These are phyloP conservation scores for Dolichallabes microphthalmus DNA, from an alignment of 2,113 vertebrate species.

Conservation along the genomic window DNA sequence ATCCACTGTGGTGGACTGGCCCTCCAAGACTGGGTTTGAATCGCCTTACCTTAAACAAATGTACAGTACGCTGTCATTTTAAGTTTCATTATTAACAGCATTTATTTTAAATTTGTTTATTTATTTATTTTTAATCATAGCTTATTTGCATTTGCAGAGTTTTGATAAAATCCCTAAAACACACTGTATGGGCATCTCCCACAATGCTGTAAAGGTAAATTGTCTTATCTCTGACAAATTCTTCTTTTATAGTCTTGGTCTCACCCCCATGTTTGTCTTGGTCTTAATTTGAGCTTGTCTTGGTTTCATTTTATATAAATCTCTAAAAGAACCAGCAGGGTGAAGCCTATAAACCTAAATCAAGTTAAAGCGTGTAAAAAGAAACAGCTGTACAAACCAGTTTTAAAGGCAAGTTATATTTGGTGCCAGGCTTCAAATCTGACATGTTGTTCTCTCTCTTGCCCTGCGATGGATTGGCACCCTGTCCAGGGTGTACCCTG, in stretches of 20 bases:
- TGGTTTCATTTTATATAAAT: neutral
- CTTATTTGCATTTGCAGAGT: neutral
- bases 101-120: neutral
- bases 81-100: neutral
- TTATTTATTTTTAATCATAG: neutral
- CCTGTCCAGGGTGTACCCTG: too few relatives aligned
- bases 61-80: neutral
- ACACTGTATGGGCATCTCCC: neutral
- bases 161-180: neutral
- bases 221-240: neutral
- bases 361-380: neutral
- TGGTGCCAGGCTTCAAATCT: neutral
- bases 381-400: slow-evolving; percentile 13
- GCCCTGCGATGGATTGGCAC: too few relatives aligned
- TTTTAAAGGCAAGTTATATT: neutral
- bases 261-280: neutral
- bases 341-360: slow-evolving; percentile 15
- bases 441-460: slow-evolving; percentile 13
- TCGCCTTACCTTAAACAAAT: too few relatives aligned
- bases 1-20: too few relatives aligned
- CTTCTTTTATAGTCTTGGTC: neutral
- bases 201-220: neutral
- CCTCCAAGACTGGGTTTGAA: too few relatives aligned
- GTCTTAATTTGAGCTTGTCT: neutral
- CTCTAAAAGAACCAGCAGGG: neutral